These are phyloP conservation scores for Australoheros scitulus DNA, from an alignment of 2,113 vertebrate species.

Conservation along the genomic window DNA sequence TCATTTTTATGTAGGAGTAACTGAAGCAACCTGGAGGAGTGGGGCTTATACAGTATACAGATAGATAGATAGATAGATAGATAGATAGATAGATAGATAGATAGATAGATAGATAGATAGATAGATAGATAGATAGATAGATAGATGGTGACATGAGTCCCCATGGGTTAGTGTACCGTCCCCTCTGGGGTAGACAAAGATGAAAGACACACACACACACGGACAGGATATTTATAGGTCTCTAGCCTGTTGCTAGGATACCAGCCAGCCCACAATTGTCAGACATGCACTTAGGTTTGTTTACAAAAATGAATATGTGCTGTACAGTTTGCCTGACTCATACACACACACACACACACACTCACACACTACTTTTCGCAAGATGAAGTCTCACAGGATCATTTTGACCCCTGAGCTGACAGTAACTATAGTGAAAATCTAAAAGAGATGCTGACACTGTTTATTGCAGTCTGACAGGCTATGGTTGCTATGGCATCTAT, in stretches of 20 bases:
- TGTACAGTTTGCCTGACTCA: slow-evolving; percentile 1
- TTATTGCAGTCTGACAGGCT: slow-evolving; percentile 14
- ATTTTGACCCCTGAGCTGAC: background rate
- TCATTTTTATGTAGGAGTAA: too few relatives aligned
- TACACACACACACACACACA: background rate
- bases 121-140: background rate
- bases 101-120: too few relatives aligned
- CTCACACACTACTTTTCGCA: background rate
- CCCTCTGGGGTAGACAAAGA: background rate
- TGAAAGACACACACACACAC: background rate
- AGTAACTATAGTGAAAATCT: background rate
- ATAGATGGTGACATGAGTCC: background rate
- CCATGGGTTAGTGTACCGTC: background rate
- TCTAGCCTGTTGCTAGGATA: slow-evolving; percentile 78
- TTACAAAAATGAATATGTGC: slow-evolving; percentile 54
- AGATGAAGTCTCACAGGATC: background rate
- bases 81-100: background rate
- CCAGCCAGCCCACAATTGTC: slow-evolving; percentile 48
- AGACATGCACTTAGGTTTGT: slow-evolving; percentile 57
- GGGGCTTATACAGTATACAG: too few relatives aligned
- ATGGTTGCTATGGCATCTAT: slow-evolving; percentile 52
- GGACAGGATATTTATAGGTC: slow-evolving; percentile 73
- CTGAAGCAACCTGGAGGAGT: too few relatives aligned
- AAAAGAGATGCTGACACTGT: slow-evolving; percentile 36
- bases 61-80: too few relatives aligned